Conservation (phyloP, 2,797 vertebrate genomes). For the Dryobates pubescens region DNA sequence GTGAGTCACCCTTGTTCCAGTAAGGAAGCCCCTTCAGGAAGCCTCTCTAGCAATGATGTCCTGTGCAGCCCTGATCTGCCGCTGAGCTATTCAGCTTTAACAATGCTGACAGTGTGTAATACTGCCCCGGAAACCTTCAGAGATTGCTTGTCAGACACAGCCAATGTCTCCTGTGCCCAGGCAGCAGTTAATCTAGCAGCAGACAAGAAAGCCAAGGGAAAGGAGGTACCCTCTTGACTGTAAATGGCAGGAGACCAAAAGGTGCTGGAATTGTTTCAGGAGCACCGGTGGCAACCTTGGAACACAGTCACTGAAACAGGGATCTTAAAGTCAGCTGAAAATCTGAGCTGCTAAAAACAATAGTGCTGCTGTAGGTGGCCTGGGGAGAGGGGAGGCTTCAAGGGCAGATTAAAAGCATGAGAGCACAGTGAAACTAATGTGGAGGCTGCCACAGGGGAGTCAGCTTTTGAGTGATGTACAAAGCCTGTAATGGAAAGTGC, state of each 20-base stretch:
- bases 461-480: neutral
- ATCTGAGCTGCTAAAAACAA: slow-evolving; percentile 27
- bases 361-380: neutral
- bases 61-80: neutral
- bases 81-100: neutral
- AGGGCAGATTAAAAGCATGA: neutral
- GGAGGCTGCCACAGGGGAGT: neutral
- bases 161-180: neutral
- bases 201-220: slow-evolving; percentile 25
- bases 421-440: neutral
- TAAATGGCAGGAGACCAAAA: slow-evolving; percentile 11
- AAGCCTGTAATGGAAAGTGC: neutral
- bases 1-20: slow-evolving; percentile 28
- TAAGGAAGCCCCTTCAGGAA: slow-evolving; percentile 58
- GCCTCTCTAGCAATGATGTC: slow-evolving; percentile 32
- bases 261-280: neutral
- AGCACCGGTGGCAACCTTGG: neutral
- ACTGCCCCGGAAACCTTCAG: slow-evolving; percentile 41
- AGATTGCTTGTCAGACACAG: slow-evolving; percentile 16
- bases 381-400: neutral
- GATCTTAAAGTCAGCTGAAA: slow-evolving; percentile 16
- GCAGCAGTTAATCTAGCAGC: slow-evolving; percentile 41
- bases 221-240: slow-evolving; percentile 32
- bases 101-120: slow-evolving; percentile 48
- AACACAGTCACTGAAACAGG: neutral